phyloP scores from a whole-genome alignment of 2,888 invertebrate species.

The Dicyrtoma fusca region DNA sequence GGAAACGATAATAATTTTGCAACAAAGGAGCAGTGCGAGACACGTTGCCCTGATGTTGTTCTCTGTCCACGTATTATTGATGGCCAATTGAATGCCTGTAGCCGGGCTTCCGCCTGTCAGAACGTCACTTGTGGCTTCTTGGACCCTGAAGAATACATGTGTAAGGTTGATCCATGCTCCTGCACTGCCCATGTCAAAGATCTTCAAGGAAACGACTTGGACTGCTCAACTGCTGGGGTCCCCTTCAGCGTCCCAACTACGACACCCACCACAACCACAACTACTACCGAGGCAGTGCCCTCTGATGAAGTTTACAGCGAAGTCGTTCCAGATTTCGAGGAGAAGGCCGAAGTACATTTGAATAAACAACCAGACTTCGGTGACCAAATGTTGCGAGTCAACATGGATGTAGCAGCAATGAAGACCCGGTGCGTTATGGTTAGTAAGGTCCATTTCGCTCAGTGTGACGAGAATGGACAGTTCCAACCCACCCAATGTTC shows the following conservation, averaged over 20 bases:
- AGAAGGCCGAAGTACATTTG: constrained; percentile 20
- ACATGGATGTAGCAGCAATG: constrained; percentile 25
- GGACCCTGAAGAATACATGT: constrained; percentile 57
- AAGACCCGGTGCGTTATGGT: constrained; percentile 21
- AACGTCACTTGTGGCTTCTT: constrained; percentile 54
- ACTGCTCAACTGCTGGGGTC: constrained; percentile 26
- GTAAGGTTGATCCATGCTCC: constrained; percentile 59
- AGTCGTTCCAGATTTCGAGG: constrained; percentile 5
- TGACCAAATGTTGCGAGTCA: constrained; percentile 30
- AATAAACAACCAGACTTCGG: constrained; percentile 27
- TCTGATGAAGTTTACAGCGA: constrained; percentile 10
- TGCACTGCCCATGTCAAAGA: constrained; percentile 52
- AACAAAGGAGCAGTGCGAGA: constrained; percentile 74
- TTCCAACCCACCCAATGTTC: constrained; percentile 73
- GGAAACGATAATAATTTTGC: constrained; percentile 85
- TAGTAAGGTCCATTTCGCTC: constrained; percentile 17
- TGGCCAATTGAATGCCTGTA: constrained; percentile 57
- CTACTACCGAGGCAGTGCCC: constrained; percentile 13
- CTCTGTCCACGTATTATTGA: constrained; percentile 58
- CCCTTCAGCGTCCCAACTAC: constrained; percentile 22
- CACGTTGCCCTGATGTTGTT: constrained; percentile 57
- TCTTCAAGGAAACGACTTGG: constrained; percentile 40
- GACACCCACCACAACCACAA: constrained; percentile 13
- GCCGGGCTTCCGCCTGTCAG: constrained; percentile 57
- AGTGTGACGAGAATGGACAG: constrained; percentile 40